Evolutionary conservation across 2,888 invertebrate genomes (phyloP), one percentile per base, ranked within the genome.

Genomic region (Heteromurus nitidus): DNA sequence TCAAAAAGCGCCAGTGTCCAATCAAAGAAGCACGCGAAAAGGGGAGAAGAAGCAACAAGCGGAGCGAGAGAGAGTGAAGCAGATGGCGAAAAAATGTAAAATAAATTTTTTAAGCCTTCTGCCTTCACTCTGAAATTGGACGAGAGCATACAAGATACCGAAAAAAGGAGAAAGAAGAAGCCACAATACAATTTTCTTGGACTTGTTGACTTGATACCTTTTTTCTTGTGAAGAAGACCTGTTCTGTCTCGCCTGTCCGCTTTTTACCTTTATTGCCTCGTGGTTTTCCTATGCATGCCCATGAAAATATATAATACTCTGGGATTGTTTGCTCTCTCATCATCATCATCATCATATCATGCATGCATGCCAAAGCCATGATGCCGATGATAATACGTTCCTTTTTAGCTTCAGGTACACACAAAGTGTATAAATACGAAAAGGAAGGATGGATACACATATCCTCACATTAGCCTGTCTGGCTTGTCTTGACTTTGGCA

Each of bases 341-440:
- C n/a, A n/a, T n/a, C n/a, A n/a, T n/a, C n/a, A n/a, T n/a, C n/a
- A n/a, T n/a, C n/a, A n/a, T n/a, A n/a, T n/a, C n/a, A 11, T 47
- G 47, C 47, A 47, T 47, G 47, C 47, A 47, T 47, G 47, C 47
- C 16, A n/a, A 47, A 47, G n/a, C n/a, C 16, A 47, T 47, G 47
- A 47, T 47, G 47, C 11, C 11, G 11, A 16, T 13, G 47, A 47
- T 47, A 47, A 47, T 47, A 47, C 47, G 47, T 5, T 36, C 47
- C 47, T 47, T 47, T 47, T 47, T 36, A 36, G 36, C 7, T 9
- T 13, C 36, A 36, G 36, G 36, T 36, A 36, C 36, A 36, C 36
- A 36, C 36, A 47, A 13, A 47, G 47, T n/a, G n/a, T n/a, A n/a
- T n/a, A n/a, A n/a, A n/a, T n/a, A n/a, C n/a, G n/a, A n/a, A n/a